phyloP scores from a whole-genome alignment of 2,888 invertebrate genomes.

The Eledona agricola region DNA sequence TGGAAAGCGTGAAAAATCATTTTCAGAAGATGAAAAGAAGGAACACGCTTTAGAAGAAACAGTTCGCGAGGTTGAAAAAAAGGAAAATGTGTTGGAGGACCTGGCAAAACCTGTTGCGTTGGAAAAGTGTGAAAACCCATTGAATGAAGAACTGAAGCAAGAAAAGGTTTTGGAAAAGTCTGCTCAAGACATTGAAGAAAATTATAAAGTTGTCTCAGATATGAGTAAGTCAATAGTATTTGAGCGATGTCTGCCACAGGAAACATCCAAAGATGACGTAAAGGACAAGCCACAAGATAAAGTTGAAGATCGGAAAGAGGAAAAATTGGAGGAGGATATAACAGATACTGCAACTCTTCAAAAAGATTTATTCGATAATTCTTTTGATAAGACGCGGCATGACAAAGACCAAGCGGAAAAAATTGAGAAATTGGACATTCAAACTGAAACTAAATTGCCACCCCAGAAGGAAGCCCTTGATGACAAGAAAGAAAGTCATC shows the following conservation, averaged over 20 bases:
- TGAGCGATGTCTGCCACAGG: conserved; percentile 34
- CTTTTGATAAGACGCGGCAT: background rate
- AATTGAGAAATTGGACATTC: too few species aligned
- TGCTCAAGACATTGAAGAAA: conserved; percentile 41
- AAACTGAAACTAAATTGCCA: conserved; percentile 28
- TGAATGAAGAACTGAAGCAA: conserved; percentile 21
- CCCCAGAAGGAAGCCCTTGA: too few species aligned
- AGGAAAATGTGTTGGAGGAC: conserved; percentile 39
- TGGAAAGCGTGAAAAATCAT: conserved; percentile 10
- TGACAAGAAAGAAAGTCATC: too few species aligned
- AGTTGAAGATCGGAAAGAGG: too few species aligned
- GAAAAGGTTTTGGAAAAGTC: conserved; percentile 33
- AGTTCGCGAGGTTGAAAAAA: conserved; percentile 33
- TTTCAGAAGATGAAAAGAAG: conserved; percentile 33
- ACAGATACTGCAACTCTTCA: too few species aligned
- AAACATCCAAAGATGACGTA: background rate
- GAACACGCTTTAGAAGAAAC: conserved; percentile 42
- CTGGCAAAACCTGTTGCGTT: conserved; percentile 39
- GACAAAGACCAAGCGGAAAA: background rate
- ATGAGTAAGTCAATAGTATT: conserved; percentile 27
- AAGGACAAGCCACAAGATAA: conserved; percentile 2
- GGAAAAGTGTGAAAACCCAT: conserved; percentile 38
- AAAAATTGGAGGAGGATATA: too few species aligned
- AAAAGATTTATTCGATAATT: too few species aligned
- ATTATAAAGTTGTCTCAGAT: conserved; percentile 37